These are phyloP conservation scores for Pseudococcus viburni DNA, from an alignment of 2,888 invertebrate genomes.

Conservation along the genomic window DNA sequence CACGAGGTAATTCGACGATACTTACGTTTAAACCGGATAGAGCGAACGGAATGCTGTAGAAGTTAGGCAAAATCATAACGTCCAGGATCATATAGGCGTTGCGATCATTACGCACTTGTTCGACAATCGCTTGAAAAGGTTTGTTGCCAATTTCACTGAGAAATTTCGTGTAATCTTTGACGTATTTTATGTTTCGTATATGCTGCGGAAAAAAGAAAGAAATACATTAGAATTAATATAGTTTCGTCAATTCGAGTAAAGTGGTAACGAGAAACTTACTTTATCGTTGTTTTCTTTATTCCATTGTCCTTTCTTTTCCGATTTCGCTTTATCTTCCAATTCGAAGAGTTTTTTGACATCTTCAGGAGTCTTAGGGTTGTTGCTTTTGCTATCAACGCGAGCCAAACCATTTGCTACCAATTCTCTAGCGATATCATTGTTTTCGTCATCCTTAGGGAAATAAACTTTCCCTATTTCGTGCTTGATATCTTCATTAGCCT, in stretches of 20 bases:
- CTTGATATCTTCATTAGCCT: conserved; percentile 54
- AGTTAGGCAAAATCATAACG: conserved; percentile 44
- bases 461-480: conserved; percentile 51
- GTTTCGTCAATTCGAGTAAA: background rate
- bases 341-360: conserved; percentile 80
- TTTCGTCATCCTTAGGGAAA: conserved; percentile 72
- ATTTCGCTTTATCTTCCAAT: conserved; percentile 90
- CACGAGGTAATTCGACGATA: background rate
- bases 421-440: conserved; percentile 88
- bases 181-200: conserved; percentile 50
- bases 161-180: conserved; percentile 38
- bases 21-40: conserved; percentile 56
- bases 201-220: conserved; percentile 12
- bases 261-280: conserved; percentile 27
- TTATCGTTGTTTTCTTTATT: conserved; percentile 41
- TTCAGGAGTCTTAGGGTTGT: conserved; percentile 76
- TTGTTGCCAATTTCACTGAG: conserved; percentile 13
- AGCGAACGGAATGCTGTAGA: conserved; percentile 54
- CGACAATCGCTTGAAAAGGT: conserved; percentile 52
- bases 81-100: conserved; percentile 35
- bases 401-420: conserved; percentile 92
- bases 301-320: conserved; percentile 90
- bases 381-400: conserved; percentile 78
- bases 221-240: background rate
- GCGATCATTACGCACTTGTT: conserved; percentile 25